Percentiles rank a stretch among this genome's conserved stretches.
Evolutionary conservation across 2,888 invertebrate species (phyloP).

Genomic region (Himalopsyche japonica): DNA sequence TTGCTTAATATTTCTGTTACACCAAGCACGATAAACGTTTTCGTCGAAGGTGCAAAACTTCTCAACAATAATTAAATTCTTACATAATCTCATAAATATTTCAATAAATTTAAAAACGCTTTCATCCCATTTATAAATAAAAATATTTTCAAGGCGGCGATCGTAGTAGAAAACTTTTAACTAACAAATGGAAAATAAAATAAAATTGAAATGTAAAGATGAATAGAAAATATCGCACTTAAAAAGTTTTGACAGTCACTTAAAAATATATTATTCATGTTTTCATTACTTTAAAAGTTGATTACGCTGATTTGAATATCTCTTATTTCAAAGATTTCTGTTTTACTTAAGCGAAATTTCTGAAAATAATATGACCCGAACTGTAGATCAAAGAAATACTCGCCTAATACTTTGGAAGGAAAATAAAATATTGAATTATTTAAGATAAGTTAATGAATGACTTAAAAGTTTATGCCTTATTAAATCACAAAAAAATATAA

Average conservation of each 20-base stretch:
- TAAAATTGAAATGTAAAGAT: not conserved
- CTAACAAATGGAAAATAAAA: not conserved
- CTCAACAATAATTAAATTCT: not conserved
- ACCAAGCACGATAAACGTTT: no score
- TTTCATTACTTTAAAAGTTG: not conserved
- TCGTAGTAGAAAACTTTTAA: not conserved
- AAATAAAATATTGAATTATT: no score
- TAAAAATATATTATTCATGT: constrained; percentile 1
- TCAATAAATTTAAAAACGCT: not conserved
- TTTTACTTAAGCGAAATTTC: not conserved
- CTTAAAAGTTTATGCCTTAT: no score
- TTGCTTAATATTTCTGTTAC: no score
- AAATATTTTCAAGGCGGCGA: not conserved
- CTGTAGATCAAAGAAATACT: no score
- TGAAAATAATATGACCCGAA: not conserved
- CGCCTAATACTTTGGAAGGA: no score
- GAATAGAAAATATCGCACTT: not conserved
- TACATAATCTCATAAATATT: not conserved
- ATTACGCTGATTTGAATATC: not conserved
- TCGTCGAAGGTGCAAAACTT: not conserved
- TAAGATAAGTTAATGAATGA: no score
- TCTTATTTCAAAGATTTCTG: not conserved
- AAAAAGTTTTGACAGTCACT: not conserved
- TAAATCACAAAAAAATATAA: no score
- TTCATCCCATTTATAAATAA: not conserved